phyloP scores from a whole-genome alignment of 2,113 vertebrate species.

The Choloepus hoffmanni region DNA sequence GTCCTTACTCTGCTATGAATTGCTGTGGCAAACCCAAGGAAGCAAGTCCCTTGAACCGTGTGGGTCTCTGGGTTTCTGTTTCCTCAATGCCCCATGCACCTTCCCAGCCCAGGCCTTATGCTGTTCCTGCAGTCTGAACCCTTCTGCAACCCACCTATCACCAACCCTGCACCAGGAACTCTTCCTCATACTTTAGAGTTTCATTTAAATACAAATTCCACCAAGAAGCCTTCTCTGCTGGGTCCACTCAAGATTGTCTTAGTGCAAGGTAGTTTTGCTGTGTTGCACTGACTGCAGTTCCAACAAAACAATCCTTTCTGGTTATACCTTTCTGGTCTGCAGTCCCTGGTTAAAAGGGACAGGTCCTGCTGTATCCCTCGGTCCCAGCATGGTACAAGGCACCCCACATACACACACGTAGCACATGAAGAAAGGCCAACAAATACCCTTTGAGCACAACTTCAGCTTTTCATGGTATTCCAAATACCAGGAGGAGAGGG shows the following conservation, averaged over 20 bases:
- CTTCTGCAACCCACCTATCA: background rate
- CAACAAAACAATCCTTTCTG: slow-evolving; percentile 28
- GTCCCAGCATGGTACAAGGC: too few relatives aligned
- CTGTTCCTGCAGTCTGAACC: background rate
- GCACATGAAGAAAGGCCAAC: background rate
- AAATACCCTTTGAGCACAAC: background rate
- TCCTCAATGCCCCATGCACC: accelerated
- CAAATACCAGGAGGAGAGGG: background rate
- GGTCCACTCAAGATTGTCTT: background rate
- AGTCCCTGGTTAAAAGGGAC: background rate
- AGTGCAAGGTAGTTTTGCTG: slow-evolving; percentile 16
- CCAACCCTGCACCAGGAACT: background rate
- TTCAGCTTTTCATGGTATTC: background rate
- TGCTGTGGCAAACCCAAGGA: background rate
- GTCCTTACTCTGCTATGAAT: background rate
- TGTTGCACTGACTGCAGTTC: background rate
- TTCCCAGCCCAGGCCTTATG: background rate
- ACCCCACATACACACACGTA: background rate
- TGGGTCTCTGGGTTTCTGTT: background rate
- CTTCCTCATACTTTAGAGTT: slow-evolving; percentile 10
- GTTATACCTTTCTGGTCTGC: background rate
- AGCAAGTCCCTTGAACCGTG: background rate
- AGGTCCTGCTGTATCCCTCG: accelerated
- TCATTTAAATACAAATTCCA: background rate
- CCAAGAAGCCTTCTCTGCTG: background rate